Conservation (phyloP, 2,888 invertebrate species). For the Catocala nupta region DNA sequence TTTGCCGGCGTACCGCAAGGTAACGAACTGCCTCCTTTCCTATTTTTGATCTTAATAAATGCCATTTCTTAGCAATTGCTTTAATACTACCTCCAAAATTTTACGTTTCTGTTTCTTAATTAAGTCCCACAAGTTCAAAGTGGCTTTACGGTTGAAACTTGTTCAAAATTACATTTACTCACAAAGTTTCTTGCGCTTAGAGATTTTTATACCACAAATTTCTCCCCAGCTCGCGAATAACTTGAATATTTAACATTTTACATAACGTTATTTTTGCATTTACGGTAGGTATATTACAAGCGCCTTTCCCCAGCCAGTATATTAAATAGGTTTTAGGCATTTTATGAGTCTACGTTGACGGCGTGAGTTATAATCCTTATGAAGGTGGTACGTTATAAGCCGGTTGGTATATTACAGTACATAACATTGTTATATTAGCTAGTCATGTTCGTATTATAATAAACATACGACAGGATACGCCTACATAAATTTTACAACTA, state of each 20-base stretch:
- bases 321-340: slow-evolving; percentile 18
- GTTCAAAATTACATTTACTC: slow-evolving; percentile 23
- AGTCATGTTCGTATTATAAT: slow-evolving; percentile 11
- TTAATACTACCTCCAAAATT: background rate
- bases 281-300: slow-evolving; percentile 9
- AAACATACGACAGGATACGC: slow-evolving; percentile 7
- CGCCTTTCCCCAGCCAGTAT: slow-evolving; percentile 5
- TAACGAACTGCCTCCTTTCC: too few relatives aligned
- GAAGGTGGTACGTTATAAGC: slow-evolving; percentile 2
- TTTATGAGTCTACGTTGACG: slow-evolving; percentile 11
- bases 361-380: slow-evolving; percentile 12
- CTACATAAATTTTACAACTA: slow-evolving; percentile 8
- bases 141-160: slow-evolving; percentile 14
- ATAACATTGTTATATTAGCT: slow-evolving; percentile 3
- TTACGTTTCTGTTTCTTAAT: slow-evolving; percentile 6
- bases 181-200: slow-evolving; percentile 7
- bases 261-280: slow-evolving; percentile 23
- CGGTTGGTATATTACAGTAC: background rate
- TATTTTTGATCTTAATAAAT: too few relatives aligned
- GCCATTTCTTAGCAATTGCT: too few relatives aligned
- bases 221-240: slow-evolving; percentile 13
- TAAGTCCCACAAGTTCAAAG: slow-evolving; percentile 11
- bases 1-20: too few relatives aligned
- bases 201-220: slow-evolving; percentile 20
- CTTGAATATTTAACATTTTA: slow-evolving; percentile 27